phyloP scores from a whole-genome alignment of 2,113 vertebrate genomes.

The Puma concolor region DNA sequence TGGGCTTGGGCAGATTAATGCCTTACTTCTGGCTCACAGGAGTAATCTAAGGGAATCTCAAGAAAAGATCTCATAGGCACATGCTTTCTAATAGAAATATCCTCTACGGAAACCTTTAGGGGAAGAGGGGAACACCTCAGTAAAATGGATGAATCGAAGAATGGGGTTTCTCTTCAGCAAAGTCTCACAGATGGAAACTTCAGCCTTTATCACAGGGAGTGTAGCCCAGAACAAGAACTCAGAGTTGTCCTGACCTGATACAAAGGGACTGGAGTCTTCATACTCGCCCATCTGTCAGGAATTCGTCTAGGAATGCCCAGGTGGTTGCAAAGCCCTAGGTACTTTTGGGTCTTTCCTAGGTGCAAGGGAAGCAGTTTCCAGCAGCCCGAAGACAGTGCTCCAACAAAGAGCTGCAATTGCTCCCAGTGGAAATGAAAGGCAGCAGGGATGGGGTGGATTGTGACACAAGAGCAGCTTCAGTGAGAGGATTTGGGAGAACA shows the following conservation, averaged over 20 bases:
- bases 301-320: not conserved
- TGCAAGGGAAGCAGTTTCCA: no score
- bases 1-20: not conserved
- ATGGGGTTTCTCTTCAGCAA: not conserved
- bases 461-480: not conserved
- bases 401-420: not conserved
- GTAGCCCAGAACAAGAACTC: not conserved
- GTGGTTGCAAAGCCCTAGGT: not conserved
- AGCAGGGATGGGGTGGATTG: no score
- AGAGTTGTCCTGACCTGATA: not conserved
- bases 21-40: not conserved
- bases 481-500: not conserved
- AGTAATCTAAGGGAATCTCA: not conserved
- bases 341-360: not conserved
- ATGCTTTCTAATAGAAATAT: not conserved
- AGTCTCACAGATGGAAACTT: not conserved
- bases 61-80: not conserved
- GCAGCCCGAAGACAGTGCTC: not conserved
- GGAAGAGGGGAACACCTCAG: not conserved
- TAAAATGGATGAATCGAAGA: not conserved
- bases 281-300: not conserved
- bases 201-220: not conserved
- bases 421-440: not conserved
- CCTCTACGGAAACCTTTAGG: not conserved
- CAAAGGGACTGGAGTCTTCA: not conserved